Evolutionary conservation across 2,797 vertebrate genomes (phyloP).

Genomic region (Lacerta bilineata): DNA sequence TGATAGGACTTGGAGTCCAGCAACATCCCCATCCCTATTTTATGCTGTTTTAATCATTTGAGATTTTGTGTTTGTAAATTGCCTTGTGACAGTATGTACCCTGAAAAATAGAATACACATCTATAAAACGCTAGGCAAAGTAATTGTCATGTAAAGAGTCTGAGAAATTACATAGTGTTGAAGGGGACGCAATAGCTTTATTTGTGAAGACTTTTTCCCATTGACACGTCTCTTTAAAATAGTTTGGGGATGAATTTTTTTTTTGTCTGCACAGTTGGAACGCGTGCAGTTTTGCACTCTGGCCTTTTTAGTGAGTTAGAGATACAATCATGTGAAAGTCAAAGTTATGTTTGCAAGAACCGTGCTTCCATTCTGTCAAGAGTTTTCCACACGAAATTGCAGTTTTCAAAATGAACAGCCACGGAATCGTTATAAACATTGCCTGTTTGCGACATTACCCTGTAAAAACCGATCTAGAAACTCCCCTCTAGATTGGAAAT

Average conservation of each 20-base stretch:
- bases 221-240: slow-evolving; percentile 5
- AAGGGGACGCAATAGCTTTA: background rate
- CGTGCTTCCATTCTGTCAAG: background rate
- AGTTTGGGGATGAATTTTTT: background rate
- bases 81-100: too few species aligned
- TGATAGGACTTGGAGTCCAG: too few species aligned
- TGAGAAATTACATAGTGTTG: background rate
- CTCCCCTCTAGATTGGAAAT: background rate
- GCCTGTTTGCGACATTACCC: background rate
- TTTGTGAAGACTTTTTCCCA: background rate
- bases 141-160: background rate
- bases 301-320: too few species aligned
- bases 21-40: too few species aligned
- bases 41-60: too few species aligned
- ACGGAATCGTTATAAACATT: background rate
- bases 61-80: too few species aligned
- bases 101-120: too few species aligned
- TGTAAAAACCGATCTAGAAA: background rate
- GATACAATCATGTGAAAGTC: too few species aligned
- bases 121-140: too few species aligned
- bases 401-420: background rate
- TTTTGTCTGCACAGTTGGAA: background rate
- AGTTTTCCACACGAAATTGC: background rate
- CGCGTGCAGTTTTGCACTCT: background rate
- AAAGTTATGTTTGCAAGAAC: background rate